These are phyloP conservation scores for Carapus acus DNA, from an alignment of 2,797 vertebrate genomes.

Conservation along the genomic window DNA sequence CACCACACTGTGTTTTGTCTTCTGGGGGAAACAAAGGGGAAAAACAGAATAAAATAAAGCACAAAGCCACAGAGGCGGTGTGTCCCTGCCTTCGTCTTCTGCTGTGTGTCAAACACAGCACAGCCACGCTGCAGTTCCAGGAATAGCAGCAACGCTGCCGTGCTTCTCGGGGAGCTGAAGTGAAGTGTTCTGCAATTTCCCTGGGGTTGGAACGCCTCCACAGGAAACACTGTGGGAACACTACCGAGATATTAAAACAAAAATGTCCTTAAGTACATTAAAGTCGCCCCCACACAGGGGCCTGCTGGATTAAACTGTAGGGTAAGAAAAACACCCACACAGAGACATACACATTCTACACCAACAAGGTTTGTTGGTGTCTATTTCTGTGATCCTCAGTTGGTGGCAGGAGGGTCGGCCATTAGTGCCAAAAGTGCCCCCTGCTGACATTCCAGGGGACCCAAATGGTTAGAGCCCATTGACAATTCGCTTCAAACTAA, in stretches of 20 bases:
- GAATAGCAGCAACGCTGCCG: not conserved
- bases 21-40: conserved; percentile 9
- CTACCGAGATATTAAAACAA: not conserved
- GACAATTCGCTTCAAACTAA: no score
- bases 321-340: no score
- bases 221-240: not conserved
- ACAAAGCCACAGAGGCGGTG: not conserved
- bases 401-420: no score
- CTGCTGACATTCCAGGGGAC: no score
- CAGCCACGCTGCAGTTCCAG: not conserved
- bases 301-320: no score
- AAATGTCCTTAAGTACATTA: not conserved
- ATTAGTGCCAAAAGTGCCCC: no score
- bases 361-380: no score
- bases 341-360: no score
- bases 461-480: no score
- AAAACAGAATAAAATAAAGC: conserved; percentile 4
- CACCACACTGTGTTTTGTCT: conserved; percentile 25
- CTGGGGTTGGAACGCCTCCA: not conserved
- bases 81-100: not conserved
- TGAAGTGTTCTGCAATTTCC: not conserved
- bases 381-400: no score
- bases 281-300: no score
- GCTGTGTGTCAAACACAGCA: not conserved
- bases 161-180: not conserved